Percentiles rank a stretch among this genome's conserved stretches.
These are phyloP conservation scores for Hirudinaria manillensis DNA, from an alignment of 2,888 invertebrate species.

Conservation along the genomic window DNA sequence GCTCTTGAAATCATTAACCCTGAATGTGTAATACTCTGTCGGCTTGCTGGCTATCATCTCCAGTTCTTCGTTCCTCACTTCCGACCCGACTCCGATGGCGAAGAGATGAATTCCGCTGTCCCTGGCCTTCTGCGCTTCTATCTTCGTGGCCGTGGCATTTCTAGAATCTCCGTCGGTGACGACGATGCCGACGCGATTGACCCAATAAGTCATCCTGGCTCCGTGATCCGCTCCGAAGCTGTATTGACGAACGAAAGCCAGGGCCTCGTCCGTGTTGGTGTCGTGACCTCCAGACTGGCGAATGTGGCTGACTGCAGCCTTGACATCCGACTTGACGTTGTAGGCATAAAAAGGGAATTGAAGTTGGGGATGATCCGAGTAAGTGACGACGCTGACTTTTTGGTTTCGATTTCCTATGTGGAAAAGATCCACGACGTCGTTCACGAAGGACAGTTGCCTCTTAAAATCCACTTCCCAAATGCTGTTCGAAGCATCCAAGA, in stretches of 20 bases:
- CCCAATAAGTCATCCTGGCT: conserved; percentile 37
- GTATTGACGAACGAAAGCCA: conserved; percentile 39
- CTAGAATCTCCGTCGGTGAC: conserved; percentile 49
- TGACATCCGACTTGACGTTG: conserved; percentile 24
- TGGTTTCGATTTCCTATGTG: conserved; percentile 13
- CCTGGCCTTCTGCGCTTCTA: conserved; percentile 41
- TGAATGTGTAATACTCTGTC: conserved; percentile 44
- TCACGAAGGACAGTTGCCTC: conserved; percentile 44
- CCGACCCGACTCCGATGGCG: conserved; percentile 48
- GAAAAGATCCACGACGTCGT: conserved; percentile 29
- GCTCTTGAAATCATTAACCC: conserved; percentile 45
- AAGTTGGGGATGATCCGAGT: conserved; percentile 18
- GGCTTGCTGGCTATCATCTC: conserved; percentile 44
- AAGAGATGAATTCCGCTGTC: conserved; percentile 47
- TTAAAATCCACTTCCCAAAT: conserved; percentile 46
- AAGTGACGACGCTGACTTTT: conserved; percentile 30
- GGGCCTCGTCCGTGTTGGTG: conserved; percentile 37
- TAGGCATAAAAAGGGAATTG: conserved; percentile 26
- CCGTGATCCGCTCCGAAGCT: conserved; percentile 29
- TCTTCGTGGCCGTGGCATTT: conserved; percentile 39
- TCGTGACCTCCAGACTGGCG: conserved; percentile 24
- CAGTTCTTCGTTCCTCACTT: conserved; percentile 44
- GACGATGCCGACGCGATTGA: conserved; percentile 44
- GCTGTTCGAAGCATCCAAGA: conserved; percentile 42
- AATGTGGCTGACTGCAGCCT: conserved; percentile 24